These are phyloP conservation scores for Melospiza georgiana DNA, from an alignment of 2,113 vertebrate species.

Conservation along the genomic window DNA sequence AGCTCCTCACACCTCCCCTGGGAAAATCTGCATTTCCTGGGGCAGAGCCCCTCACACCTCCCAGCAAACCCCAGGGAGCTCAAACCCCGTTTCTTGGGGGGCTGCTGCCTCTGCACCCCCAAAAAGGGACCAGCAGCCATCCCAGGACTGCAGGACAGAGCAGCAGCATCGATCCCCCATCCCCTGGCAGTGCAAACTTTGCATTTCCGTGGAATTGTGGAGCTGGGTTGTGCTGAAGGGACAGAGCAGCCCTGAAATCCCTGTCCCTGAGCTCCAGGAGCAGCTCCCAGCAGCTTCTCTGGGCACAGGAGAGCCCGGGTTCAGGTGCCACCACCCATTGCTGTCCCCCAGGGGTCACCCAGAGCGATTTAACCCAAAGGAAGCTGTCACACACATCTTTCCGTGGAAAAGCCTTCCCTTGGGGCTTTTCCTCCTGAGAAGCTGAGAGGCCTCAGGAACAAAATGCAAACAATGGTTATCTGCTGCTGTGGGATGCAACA, in stretches of 20 bases:
- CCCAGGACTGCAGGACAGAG: accelerated
- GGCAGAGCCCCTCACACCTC: background rate
- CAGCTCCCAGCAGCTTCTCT: background rate
- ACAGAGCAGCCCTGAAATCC: accelerated
- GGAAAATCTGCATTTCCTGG: background rate
- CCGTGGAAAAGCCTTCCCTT: too few species aligned
- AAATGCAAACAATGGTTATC: too few species aligned
- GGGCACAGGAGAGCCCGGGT: background rate
- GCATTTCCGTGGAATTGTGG: background rate
- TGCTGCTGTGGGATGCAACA: too few species aligned
- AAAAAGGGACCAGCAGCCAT: accelerated
- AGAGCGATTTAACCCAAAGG: background rate
- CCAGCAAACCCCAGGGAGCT: background rate
- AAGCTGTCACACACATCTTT: background rate
- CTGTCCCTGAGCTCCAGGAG: background rate
- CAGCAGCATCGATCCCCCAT: accelerated
- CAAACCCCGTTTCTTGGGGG: background rate
- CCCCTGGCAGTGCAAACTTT: accelerated
- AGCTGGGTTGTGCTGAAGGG: accelerated
- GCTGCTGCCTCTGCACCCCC: background rate
- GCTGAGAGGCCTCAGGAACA: too few species aligned
- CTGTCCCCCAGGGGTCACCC: accelerated
- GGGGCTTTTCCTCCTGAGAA: too few species aligned
- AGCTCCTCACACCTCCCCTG: background rate
- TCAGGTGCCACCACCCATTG: background rate